Percentiles rank a stretch among this genome's conserved stretches.
phyloP scores from a whole-genome alignment of 2,113 vertebrate species.

The Stegastes partitus region DNA sequence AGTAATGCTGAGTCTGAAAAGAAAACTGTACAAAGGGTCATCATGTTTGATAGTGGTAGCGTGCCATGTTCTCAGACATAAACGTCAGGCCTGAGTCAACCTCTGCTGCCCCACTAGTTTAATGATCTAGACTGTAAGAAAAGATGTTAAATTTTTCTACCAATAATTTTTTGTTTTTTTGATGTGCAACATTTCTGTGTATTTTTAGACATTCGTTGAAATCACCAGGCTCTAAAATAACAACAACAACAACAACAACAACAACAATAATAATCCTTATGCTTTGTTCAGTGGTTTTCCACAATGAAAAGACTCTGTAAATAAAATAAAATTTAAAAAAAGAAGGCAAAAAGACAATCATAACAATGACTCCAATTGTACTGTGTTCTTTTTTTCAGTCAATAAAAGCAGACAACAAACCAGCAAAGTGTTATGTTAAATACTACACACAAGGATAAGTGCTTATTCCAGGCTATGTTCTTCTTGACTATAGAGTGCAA shows the following conservation, averaged over 20 bases:
- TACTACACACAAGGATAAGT: conserved; percentile 8
- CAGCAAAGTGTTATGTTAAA: not conserved
- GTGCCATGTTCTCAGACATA: not conserved
- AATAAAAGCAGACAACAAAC: conserved; percentile 25
- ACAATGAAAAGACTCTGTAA: not conserved
- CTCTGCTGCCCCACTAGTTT: not conserved
- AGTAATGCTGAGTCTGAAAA: not conserved
- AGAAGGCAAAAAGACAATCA: not conserved
- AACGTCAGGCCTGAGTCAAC: not conserved
- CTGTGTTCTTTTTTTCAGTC: not conserved
- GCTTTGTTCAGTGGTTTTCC: not conserved
- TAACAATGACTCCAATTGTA: not conserved
- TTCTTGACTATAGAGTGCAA: not conserved
- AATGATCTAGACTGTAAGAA: not conserved
- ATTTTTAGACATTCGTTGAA: too few relatives aligned
- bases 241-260: too few relatives aligned
- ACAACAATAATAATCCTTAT: not conserved
- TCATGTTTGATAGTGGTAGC: not conserved
- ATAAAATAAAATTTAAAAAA: not conserved
- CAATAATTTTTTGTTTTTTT: too few relatives aligned
- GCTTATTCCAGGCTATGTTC: too few relatives aligned
- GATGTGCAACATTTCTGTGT: not conserved
- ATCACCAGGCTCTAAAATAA: too few relatives aligned
- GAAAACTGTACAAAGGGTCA: not conserved
- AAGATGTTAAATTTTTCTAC: not conserved